Base-by-base conservation (phyloP, 1,140 invertebrate species). In the Amyelois transitella region DNA sequence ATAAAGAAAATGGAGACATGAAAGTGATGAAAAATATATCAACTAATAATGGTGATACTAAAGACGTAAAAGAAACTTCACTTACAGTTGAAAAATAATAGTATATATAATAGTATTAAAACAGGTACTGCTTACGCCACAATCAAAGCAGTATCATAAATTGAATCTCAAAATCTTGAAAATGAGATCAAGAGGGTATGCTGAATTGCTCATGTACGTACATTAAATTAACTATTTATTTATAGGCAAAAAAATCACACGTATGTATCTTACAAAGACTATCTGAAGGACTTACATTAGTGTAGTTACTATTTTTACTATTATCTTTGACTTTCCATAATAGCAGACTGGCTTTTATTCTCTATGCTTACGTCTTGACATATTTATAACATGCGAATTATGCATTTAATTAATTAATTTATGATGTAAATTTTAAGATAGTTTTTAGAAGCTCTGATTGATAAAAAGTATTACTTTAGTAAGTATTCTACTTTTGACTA, bases 1-100 rank as follows among this genome's bases (percentile, higher is more conserved):
- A 72, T 18, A 77, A 77, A 62, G 60, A 58, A 12, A 74, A 66
- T 51, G 61, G 68, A 28, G 73, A 79, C 55, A 55, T 72, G 5
- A 83, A 73, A 53, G 78, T 77, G 18, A 66, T 84, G 58, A 81
- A 62, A 55, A 64, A 65, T 21, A 38, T 59, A 17, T 45, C 62
- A n/a, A 28, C 32, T 14, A 80, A 68, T 52, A 77, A 75, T 12
- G 68, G 55, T 51, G 63, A 71, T 12, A 22, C 32, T 2, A 78
- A 71, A 60, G 74, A 80, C 19, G 50, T 61, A 18, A 84, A 83
- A 69, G 76, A 84, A 58, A 81, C 75, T 14, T 52, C 79, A 17
- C 50, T 80, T 58, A 84, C 62, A 62, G 70, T 78, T 38, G 32
- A 14, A 1, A 38, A 38, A 38, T 38, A 38, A 38, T n/a, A n/a